Evolutionary conservation across 2,797 vertebrate genomes (phyloP).

Genomic region (Loris lydekkerianus): DNA sequence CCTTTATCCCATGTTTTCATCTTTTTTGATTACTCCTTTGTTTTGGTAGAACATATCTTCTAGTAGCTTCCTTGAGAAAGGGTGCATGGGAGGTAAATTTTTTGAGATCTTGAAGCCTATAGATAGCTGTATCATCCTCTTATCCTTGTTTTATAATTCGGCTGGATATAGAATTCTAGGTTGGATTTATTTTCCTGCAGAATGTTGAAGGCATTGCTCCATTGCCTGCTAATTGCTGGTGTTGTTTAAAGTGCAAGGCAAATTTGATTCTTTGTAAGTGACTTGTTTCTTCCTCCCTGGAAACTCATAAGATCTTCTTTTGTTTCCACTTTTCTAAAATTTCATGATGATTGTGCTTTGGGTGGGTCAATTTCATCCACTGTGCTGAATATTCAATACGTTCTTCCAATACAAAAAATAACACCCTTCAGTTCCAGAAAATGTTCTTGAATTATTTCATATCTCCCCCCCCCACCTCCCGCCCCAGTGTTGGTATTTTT

Average conservation of each 20-base stretch:
- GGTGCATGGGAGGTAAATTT: constrained; percentile 33
- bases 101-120: constrained; percentile 6
- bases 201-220: background rate
- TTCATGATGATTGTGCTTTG: constrained; percentile 52
- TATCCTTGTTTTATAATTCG: constrained; percentile 47
- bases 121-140: background rate
- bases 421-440: constrained; percentile 43
- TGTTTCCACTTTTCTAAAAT: constrained; percentile 55
- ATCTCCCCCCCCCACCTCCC: background rate
- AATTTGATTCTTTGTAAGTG: constrained; percentile 34
- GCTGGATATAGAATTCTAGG: constrained; percentile 33
- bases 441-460: constrained; percentile 44
- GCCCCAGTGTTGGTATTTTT: background rate
- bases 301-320: constrained; percentile 51
- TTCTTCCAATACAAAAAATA: constrained; percentile 42
- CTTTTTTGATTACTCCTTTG: constrained; percentile 8
- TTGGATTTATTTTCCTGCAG: constrained; percentile 57
- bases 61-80: constrained; percentile 65
- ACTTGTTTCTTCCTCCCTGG: constrained; percentile 54
- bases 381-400: constrained; percentile 24
- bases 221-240: background rate
- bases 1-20: background rate
- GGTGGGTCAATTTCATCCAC: background rate
- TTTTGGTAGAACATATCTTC: background rate
- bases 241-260: background rate